phyloP scores from a whole-genome alignment of 1,140 invertebrate genomes.

The Drosophila pandora region DNA sequence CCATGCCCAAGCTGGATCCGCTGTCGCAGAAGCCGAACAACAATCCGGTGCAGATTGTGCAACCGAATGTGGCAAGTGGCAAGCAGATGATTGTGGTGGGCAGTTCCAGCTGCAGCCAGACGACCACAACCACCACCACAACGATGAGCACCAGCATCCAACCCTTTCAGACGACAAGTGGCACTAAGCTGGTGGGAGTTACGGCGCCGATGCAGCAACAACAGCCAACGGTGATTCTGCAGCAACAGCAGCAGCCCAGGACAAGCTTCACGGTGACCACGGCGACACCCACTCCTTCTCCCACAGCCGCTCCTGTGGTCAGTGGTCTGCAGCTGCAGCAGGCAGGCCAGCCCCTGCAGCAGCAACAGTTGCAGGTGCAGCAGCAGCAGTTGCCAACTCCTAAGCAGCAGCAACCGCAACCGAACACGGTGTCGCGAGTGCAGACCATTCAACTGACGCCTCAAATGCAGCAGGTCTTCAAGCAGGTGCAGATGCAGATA shows the following conservation, averaged over 20 bases:
- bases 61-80: constrained; percentile 80
- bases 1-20: constrained; percentile 78
- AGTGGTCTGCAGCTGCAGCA: constrained; percentile 43
- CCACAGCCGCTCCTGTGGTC: constrained; percentile 22
- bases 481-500: constrained; percentile 87
- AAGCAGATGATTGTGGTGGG: constrained; percentile 74
- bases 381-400: constrained; percentile 46
- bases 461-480: constrained; percentile 86
- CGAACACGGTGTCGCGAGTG: constrained; percentile 84
- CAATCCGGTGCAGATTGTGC: constrained; percentile 80
- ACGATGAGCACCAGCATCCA: constrained; percentile 80
- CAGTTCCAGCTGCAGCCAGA: constrained; percentile 49
- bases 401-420: constrained; percentile 48
- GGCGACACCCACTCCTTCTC: constrained; percentile 9
- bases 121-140: constrained; percentile 68
- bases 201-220: constrained; percentile 81
- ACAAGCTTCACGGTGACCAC: constrained; percentile 49
- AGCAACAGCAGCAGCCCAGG: constrained; percentile 46
- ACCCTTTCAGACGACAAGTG: constrained; percentile 82
- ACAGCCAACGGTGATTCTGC: constrained; percentile 42
- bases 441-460: constrained; percentile 87
- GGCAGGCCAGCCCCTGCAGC: constrained; percentile 18
- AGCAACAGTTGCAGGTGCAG: constrained; percentile 55
- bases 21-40: constrained; percentile 80
- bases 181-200: constrained; percentile 84